These are phyloP conservation scores for Syngnathus floridae DNA, from an alignment of 2,113 vertebrate genomes.

Conservation along the genomic window DNA sequence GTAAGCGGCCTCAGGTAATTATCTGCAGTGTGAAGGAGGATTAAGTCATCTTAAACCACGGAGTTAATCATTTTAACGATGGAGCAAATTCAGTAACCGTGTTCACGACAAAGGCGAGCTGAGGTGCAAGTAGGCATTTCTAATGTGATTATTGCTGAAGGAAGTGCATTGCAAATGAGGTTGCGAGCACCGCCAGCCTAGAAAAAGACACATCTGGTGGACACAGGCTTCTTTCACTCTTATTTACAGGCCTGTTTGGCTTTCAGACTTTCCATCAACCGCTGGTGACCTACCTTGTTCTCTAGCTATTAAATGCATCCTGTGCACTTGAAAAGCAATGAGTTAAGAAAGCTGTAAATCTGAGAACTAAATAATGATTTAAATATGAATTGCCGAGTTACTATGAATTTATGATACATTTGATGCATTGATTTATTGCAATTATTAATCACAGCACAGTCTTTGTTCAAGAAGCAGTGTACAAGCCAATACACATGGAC, in stretches of 20 bases:
- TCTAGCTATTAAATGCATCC: background rate
- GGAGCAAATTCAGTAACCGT: background rate
- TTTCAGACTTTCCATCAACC: background rate
- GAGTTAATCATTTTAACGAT: conserved; percentile 1
- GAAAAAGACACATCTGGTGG: background rate
- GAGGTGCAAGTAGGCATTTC: background rate
- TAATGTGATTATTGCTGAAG: background rate
- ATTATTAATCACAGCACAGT: background rate
- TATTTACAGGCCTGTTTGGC: background rate
- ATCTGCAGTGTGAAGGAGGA: background rate
- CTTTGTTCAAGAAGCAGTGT: background rate
- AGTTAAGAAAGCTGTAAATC: background rate
- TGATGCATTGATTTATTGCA: background rate
- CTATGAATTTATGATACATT: background rate
- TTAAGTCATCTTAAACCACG: background rate
- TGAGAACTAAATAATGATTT: background rate
- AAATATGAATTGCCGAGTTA: background rate
- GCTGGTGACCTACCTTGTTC: background rate
- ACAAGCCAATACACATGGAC: no score
- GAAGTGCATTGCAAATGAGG: background rate
- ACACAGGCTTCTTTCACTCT: background rate
- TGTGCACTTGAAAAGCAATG: background rate
- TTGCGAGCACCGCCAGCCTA: background rate
- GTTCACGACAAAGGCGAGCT: background rate
- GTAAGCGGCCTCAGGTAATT: background rate